Percentiles rank a stretch among this genome's conserved stretches.
phyloP scores from a whole-genome alignment of 2,797 vertebrate species.

The Tragelaphus oryx region DNA sequence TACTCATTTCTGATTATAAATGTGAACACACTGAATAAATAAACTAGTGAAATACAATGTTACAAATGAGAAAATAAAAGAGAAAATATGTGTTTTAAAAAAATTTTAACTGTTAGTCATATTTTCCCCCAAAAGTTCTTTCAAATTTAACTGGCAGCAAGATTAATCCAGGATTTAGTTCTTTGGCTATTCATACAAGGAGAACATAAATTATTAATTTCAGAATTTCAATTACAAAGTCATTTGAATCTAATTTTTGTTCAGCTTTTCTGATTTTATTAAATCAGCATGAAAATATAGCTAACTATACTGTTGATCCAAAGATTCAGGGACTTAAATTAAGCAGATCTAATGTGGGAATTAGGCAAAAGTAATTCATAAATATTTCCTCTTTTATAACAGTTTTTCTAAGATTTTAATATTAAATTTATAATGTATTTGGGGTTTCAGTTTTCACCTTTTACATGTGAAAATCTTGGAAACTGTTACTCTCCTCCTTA shows the following conservation, averaged over 20 bases:
- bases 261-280: constrained; percentile 13
- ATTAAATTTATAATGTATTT: background rate
- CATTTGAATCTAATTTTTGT: background rate
- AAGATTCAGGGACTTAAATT: background rate
- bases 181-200: background rate
- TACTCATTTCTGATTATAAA: background rate
- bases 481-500: background rate
- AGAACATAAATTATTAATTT: constrained; percentile 44
- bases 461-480: background rate
- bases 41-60: background rate
- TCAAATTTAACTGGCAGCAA: constrained; percentile 24
- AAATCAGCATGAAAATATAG: constrained; percentile 20
- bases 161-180: constrained; percentile 50
- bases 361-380: background rate
- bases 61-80: constrained; percentile 14
- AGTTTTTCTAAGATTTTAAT: background rate
- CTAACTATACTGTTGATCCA: background rate
- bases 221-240: constrained; percentile 43
- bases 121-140: constrained; percentile 26
- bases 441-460: background rate
- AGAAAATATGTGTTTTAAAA: background rate
- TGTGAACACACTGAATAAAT: constrained; percentile 25
- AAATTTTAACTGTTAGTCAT: background rate
- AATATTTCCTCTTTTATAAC: background rate
- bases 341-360: background rate